Percentiles rank a stretch among this genome's conserved stretches.
phyloP scores from a whole-genome alignment of 2,797 vertebrate genomes.

The Phaenicophaeus curvirostris region DNA sequence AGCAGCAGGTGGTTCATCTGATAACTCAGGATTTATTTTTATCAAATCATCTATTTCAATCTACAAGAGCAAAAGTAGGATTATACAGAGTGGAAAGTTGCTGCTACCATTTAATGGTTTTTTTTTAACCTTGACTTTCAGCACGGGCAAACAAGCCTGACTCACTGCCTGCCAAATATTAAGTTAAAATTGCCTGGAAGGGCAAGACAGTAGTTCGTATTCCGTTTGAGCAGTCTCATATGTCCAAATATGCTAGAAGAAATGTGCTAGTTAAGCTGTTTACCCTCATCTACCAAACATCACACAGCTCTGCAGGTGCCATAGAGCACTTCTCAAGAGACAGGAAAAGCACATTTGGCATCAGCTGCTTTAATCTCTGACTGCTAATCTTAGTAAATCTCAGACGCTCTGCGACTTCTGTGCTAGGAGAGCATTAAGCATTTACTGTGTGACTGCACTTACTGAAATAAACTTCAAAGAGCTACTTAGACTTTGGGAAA shows the following conservation, averaged over 20 bases:
- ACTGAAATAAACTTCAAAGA: slow-evolving; percentile 28
- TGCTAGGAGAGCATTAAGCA: background rate
- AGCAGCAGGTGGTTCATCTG: slow-evolving; percentile 39
- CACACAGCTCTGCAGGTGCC: background rate
- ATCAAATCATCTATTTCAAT: slow-evolving; percentile 76
- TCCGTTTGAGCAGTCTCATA: background rate
- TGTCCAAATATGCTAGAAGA: background rate
- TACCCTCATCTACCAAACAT: background rate
- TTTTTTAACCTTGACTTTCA: background rate
- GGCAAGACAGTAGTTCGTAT: background rate
- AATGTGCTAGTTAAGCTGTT: background rate
- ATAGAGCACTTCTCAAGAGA: background rate
- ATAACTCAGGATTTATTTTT: slow-evolving; percentile 76
- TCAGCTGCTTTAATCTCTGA: slow-evolving; percentile 43
- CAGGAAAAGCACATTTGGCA: slow-evolving; percentile 23
- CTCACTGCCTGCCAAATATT: background rate
- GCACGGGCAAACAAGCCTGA: background rate
- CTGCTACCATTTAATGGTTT: background rate
- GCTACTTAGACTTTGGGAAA: background rate
- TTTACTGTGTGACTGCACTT: background rate
- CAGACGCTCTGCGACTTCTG: background rate
- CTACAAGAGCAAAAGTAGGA: slow-evolving; percentile 61
- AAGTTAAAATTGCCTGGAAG: background rate
- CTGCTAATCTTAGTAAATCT: slow-evolving; percentile 71
- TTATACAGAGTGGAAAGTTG: background rate